These are phyloP conservation scores for Percopsis transmontana DNA, from an alignment of 2,113 vertebrate genomes.

Conservation along the genomic window DNA sequence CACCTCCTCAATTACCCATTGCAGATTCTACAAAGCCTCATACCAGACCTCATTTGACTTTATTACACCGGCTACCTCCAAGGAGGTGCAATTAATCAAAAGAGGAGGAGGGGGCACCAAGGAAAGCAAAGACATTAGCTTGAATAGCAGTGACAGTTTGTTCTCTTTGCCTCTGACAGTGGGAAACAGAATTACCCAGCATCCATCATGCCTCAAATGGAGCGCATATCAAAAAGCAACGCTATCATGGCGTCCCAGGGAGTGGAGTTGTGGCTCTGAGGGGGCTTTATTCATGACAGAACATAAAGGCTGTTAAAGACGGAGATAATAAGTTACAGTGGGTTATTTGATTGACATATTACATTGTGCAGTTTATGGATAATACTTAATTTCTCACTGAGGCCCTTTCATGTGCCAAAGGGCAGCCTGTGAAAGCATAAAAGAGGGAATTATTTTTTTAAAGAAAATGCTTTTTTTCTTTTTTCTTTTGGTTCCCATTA, in stretches of 20 bases:
- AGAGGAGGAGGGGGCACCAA: conserved; percentile 35
- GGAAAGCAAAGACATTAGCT: conserved; percentile 47
- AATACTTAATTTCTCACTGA: conserved; percentile 20
- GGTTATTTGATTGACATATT: conserved; percentile 8
- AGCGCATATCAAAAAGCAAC: conserved; percentile 24
- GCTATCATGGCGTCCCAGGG: conserved; percentile 1
- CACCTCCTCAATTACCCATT: conserved; percentile 60
- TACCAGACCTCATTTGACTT: conserved; percentile 68
- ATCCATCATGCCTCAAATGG: conserved; percentile 37
- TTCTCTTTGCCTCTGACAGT: conserved; percentile 12
- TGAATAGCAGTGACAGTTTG: conserved; percentile 24
- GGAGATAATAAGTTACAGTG: conserved; percentile 27
- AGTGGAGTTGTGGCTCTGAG: conserved; percentile 2
- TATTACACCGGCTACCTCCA: conserved; percentile 58
- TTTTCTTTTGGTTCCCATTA: conserved; percentile 26
- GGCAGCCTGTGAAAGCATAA: conserved; percentile 4
- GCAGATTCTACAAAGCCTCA: conserved; percentile 64
- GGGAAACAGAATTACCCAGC: conserved; percentile 21
- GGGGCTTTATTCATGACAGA: not conserved
- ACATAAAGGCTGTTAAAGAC: conserved; percentile 19
- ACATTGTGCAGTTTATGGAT: conserved; percentile 14
- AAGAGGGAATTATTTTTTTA: conserved; percentile 12
- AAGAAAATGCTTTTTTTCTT: conserved; percentile 8
- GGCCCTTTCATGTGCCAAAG: conserved; percentile 6
- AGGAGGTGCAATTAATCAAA: conserved; percentile 66